Conservation (phyloP, 2,888 invertebrate species). For the Harpalus rubripes region DNA sequence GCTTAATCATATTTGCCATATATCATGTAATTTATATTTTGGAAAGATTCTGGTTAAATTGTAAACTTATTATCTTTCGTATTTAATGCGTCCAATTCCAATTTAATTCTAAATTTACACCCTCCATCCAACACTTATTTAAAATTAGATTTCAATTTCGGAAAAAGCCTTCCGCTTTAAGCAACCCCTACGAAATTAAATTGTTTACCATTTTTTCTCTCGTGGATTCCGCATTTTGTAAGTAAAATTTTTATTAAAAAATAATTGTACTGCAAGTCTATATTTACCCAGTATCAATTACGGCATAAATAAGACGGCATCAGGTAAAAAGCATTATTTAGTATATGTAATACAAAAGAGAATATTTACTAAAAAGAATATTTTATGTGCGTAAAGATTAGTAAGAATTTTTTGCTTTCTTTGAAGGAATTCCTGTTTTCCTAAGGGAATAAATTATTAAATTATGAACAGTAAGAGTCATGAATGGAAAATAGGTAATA, state of each 20-base stretch:
- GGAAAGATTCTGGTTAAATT: neutral
- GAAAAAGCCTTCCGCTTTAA: slow-evolving; percentile 23
- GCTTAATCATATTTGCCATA: no score
- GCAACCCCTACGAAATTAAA: neutral
- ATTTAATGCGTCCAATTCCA: slow-evolving; percentile 62
- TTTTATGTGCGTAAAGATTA: slow-evolving; percentile 10
- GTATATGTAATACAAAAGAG: slow-evolving; percentile 7
- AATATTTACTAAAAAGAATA: slow-evolving; percentile 25
- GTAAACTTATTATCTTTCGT: neutral
- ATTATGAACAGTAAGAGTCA: neutral
- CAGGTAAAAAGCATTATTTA: slow-evolving; percentile 17
- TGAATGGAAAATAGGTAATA: neutral
- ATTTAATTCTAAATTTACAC: slow-evolving; percentile 58
- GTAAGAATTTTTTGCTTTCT: slow-evolving; percentile 5
- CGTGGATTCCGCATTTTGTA: neutral
- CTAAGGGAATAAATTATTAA: neutral
- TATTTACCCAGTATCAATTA: slow-evolving; percentile 4
- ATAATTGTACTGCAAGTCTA: neutral
- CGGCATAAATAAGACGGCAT: neutral
- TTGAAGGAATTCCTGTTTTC: neutral
- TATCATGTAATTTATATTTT: no score
- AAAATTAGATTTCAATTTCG: slow-evolving; percentile 53
- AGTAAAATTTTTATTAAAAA: neutral
- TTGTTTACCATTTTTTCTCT: neutral
- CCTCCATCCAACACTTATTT: slow-evolving; percentile 36